Percentiles rank a stretch among this genome's conserved stretches.
Conservation (phyloP, 2,113 vertebrate genomes). For the Ceyx melanurus region DNA sequence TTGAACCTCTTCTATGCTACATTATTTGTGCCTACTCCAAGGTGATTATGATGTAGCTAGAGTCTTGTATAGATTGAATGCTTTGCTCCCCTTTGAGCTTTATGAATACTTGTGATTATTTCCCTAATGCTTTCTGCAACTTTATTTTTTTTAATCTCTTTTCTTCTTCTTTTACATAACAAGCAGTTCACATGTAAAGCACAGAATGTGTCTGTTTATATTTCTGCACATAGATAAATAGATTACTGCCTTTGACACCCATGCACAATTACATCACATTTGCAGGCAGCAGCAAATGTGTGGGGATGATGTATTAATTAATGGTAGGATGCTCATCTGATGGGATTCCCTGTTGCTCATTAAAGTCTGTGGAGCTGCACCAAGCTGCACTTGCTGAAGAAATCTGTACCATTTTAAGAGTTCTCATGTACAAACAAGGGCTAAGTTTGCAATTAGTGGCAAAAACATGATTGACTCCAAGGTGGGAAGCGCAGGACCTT, state of each 20-base stretch:
- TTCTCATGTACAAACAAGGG: background rate
- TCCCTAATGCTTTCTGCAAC: slow-evolving; percentile 52
- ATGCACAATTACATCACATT: background rate
- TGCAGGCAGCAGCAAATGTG: background rate
- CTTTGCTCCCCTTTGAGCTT: slow-evolving; percentile 39
- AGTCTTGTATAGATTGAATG: slow-evolving; percentile 36
- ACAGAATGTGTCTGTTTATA: slow-evolving; percentile 6
- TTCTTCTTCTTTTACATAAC: slow-evolving; percentile 50
- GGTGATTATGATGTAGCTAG: slow-evolving; percentile 23
- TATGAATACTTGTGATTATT: slow-evolving; percentile 33
- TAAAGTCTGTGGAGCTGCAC: background rate
- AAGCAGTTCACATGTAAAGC: slow-evolving; percentile 38
- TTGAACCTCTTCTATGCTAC: slow-evolving; percentile 38
- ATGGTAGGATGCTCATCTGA: background rate
- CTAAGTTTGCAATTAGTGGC: background rate
- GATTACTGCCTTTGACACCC: slow-evolving; percentile 23
- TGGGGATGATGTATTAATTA: background rate
- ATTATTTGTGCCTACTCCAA: slow-evolving; percentile 40
- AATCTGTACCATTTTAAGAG: background rate
- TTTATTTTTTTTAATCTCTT: background rate
- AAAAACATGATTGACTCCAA: background rate
- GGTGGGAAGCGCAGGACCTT: background rate
- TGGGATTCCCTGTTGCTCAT: background rate
- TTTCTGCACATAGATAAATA: background rate
- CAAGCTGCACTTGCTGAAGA: background rate